phyloP scores from a whole-genome alignment of 30 jellyfish, hydroid and myxozoan genomes.

The Chrysaora quinquecirrha region DNA sequence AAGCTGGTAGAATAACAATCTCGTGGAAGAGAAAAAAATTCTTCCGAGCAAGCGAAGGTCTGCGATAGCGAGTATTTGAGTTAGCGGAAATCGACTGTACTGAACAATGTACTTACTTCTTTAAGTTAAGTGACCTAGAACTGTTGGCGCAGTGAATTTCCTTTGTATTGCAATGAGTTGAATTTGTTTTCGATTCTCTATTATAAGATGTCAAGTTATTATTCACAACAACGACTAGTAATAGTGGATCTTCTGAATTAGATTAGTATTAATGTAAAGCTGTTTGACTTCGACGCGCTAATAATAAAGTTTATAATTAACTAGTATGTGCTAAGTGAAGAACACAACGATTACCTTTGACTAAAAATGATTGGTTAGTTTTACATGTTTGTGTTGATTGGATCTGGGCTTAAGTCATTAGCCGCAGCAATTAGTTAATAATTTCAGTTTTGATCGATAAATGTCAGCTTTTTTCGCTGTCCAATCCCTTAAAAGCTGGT shows the following conservation, averaged over 20 bases:
- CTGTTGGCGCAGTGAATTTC: neutral
- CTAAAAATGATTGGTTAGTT: conserved; percentile 22
- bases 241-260: conserved; percentile 58
- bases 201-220: neutral
- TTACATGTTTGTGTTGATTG: conserved; percentile 52
- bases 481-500: neutral
- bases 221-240: neutral
- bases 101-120: too few relatives aligned
- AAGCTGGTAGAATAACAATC: too few relatives aligned
- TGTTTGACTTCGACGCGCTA: conserved; percentile 56
- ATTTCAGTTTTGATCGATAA: conserved; percentile 52
- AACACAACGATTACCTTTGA: conserved; percentile 37
- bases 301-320: conserved; percentile 36
- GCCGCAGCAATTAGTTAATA: conserved; percentile 45
- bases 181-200: neutral
- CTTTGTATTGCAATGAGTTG: neutral
- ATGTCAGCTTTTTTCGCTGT: conserved; percentile 49
- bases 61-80: too few relatives aligned
- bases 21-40: too few relatives aligned
- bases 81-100: too few relatives aligned
- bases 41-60: too few relatives aligned
- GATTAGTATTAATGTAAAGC: conserved; percentile 36
- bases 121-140: neutral
- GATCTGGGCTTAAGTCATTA: conserved; percentile 66
- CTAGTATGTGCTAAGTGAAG: conserved; percentile 24